Base-by-base conservation (phyloP, 2,888 invertebrate species). In the Augochlorella aurata region DNA sequence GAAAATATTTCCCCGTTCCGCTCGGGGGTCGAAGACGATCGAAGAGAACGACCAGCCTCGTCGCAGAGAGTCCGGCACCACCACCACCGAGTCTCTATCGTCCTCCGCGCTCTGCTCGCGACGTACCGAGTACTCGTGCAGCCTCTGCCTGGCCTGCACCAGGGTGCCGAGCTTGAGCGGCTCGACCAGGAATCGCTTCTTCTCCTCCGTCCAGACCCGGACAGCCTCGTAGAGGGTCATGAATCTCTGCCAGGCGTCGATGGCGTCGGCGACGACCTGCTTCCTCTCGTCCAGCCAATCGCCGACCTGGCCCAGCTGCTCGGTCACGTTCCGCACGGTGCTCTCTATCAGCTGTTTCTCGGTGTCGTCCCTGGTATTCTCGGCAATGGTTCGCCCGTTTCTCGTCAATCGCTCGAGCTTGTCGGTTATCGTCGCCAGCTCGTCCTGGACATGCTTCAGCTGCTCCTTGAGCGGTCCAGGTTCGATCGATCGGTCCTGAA, bases 191-290 rank as follows among this genome's bases (percentile, higher is more conserved):
- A 98, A 97, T 79, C 95, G 94, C 89, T 95, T 96, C 93, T 98
- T 98, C 90, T 97, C 97, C 85, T 96, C 95, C 58, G 97, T 96
- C 98, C 98, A 98, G 77, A 95, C 94, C 94, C 97, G 96, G 67
- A 98, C 97, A 88, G 96, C 95, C 92, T 97, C 96, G 91, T 98
- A 96, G 84, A 98, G 94, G 80, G 96, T 95, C 89, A 97, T 95
- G 95, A 98, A 98, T 80, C 97, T 95, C 86, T 97, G 96, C 95
- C 98, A 98, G 45, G 98, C 97, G 91, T 98, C 98, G 89, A 98
- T 95, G 81, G 97, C 97, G 91, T 98, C 98, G 74, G 97, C 97
- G 54, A 98, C 96, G 92, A 97, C 96, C 89, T 96, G 96, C 91
- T 96, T 97, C 93, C 97, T 96, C 90, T 97, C 97, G 82, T 98